Percentiles rank a stretch among this genome's conserved stretches.
phyloP scores from a whole-genome alignment of 2,113 vertebrate genomes.

The Sorex fumeus region DNA sequence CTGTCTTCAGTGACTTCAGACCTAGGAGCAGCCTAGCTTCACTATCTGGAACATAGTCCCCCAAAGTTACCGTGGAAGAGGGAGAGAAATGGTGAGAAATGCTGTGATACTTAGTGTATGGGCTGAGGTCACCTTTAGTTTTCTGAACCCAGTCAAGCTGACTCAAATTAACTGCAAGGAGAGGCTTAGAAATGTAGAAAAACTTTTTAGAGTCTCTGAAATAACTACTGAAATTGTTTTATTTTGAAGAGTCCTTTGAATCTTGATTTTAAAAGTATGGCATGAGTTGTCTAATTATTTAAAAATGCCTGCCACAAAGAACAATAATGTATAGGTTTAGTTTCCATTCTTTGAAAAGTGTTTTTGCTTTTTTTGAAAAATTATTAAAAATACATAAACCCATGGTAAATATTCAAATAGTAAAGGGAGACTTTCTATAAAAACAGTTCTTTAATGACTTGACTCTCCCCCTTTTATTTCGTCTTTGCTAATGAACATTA shows the following conservation, averaged over 20 bases:
- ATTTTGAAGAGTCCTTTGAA: not conserved
- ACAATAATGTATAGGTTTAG: not conserved
- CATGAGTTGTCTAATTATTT: not conserved
- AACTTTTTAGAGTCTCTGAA: not conserved
- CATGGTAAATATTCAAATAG: not conserved
- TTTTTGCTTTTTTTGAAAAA: conserved; percentile 17
- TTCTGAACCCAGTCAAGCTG: not conserved
- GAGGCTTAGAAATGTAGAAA: not conserved
- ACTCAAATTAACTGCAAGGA: not conserved
- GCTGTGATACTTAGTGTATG: not conserved
- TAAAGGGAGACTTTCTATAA: not conserved
- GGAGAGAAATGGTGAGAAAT: not conserved
- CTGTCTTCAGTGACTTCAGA: not conserved
- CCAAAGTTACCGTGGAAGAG: not conserved
- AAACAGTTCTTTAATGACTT: conserved; percentile 32
- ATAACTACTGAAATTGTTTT: not conserved
- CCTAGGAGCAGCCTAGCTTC: not conserved
- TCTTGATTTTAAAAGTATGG: not conserved
- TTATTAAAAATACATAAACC: not conserved
- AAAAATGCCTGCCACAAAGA: not conserved
- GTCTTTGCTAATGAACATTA: not conserved
- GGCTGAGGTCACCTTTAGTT: too few species aligned
- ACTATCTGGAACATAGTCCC: not conserved
- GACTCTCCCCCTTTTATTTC: not conserved
- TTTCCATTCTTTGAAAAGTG: not conserved